Evolutionary conservation across 2,113 vertebrate genomes (phyloP).

Genomic region (Argyrosomus japonicus): DNA sequence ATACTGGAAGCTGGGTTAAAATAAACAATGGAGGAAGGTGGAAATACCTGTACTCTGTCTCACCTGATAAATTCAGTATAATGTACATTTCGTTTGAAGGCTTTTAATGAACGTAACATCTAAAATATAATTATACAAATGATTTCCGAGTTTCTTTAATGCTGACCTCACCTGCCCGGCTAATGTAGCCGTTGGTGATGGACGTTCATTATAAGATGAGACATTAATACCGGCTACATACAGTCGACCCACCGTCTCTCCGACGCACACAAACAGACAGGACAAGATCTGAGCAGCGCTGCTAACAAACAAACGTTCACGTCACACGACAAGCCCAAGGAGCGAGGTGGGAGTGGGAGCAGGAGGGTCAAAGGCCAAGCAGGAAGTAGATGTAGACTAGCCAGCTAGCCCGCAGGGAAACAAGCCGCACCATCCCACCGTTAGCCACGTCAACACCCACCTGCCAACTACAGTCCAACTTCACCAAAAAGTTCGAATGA

Average conservation of each 20-base stretch:
- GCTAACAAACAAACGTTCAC: slow-evolving; percentile 48
- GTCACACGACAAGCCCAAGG: slow-evolving; percentile 61
- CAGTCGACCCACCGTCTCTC: background rate
- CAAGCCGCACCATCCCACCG: slow-evolving; percentile 53
- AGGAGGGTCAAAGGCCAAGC: slow-evolving; percentile 84
- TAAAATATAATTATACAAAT: too few relatives aligned
- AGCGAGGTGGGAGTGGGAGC: slow-evolving; percentile 83
- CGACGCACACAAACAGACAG: slow-evolving; percentile 44
- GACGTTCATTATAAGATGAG: background rate
- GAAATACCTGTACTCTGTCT: too few relatives aligned
- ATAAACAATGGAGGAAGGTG: too few relatives aligned
- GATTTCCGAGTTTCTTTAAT: too few relatives aligned
- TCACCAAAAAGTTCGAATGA: slow-evolving; percentile 22
- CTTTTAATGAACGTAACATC: too few relatives aligned
- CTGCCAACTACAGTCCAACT: slow-evolving; percentile 51
- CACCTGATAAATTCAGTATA: too few relatives aligned
- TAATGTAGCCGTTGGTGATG: background rate
- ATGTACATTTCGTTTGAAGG: too few relatives aligned
- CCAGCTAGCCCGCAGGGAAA: slow-evolving; percentile 62
- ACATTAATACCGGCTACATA: background rate
- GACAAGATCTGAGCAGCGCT: slow-evolving; percentile 36
- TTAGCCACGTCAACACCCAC: slow-evolving; percentile 35
- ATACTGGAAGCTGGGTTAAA: too few relatives aligned
- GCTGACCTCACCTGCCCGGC: background rate
- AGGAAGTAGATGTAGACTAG: slow-evolving; percentile 70